phyloP scores from a whole-genome alignment of 2,113 vertebrate species.

The Archocentrus centrarchus region DNA sequence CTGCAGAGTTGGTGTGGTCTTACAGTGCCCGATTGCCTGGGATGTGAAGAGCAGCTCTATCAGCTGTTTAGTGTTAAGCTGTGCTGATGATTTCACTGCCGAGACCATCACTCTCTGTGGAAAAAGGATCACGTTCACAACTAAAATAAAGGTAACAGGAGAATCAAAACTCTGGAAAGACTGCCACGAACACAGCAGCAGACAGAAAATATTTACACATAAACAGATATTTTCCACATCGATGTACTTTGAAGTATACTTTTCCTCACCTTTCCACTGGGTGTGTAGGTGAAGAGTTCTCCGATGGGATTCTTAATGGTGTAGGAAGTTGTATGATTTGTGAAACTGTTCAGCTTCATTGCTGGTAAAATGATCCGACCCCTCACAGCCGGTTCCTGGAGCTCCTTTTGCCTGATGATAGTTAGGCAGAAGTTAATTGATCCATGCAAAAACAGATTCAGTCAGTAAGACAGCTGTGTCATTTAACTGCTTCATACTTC shows the following conservation, averaged over 20 bases:
- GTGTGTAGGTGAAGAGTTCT: conserved; percentile 88
- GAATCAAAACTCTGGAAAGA: neutral
- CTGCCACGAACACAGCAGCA: neutral
- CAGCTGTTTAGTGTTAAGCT: conserved; percentile 82
- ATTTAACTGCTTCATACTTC: conserved; percentile 78
- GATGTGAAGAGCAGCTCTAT: conserved; percentile 78
- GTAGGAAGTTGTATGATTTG: conserved; percentile 87
- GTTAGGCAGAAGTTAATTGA: neutral
- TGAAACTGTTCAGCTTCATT: conserved; percentile 85
- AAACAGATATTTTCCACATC: neutral
- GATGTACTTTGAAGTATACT: neutral
- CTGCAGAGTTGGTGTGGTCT: conserved; percentile 89
- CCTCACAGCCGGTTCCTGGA: conserved; percentile 77
- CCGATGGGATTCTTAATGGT: conserved; percentile 89
- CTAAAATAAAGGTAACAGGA: neutral
- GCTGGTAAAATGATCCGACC: conserved; percentile 83
- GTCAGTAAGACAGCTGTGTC: neutral
- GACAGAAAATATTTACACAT: neutral
- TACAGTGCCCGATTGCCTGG: conserved; percentile 91
- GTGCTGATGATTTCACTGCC: conserved; percentile 75
- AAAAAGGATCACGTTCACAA: conserved; percentile 13
- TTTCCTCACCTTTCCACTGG: conserved; percentile 85
- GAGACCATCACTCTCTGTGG: conserved; percentile 77
- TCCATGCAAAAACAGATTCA: neutral
- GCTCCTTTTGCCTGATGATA: conserved; percentile 78